These are phyloP conservation scores for Adelphocoris suturalis DNA, from an alignment of 2,888 invertebrate species.

Conservation along the genomic window DNA sequence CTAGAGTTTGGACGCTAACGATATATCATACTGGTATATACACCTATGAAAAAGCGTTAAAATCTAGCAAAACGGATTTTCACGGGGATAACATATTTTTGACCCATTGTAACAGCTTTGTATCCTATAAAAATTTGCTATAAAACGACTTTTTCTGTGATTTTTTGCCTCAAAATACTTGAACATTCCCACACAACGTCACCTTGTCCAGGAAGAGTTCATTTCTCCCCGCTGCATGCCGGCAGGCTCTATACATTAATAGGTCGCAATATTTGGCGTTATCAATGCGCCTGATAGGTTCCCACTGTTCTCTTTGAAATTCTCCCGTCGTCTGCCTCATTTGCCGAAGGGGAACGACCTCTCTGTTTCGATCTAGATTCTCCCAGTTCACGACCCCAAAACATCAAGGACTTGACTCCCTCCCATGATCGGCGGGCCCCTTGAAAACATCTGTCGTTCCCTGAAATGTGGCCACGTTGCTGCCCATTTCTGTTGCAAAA, in stretches of 20 bases:
- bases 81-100: too few relatives aligned
- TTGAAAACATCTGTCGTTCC: slow-evolving; percentile 14
- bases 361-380: slow-evolving; percentile 55
- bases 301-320: neutral
- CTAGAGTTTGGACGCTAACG: too few relatives aligned
- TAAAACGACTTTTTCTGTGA: too few relatives aligned
- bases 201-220: too few relatives aligned
- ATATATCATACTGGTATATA: too few relatives aligned
- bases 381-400: slow-evolving; percentile 57
- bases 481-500: neutral
- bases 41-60: too few relatives aligned
- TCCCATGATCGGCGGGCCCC: neutral
- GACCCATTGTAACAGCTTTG: too few relatives aligned
- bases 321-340: slow-evolving; percentile 51
- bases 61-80: too few relatives aligned
- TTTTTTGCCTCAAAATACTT: too few relatives aligned
- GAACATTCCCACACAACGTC: too few relatives aligned
- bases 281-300: neutral
- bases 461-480: neutral
- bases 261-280: neutral
- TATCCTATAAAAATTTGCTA: too few relatives aligned
- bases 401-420: slow-evolving; percentile 54
- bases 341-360: slow-evolving; percentile 59
- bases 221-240: neutral
- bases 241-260: neutral